These are phyloP conservation scores for Zonitis immaculata DNA, from an alignment of 2,888 invertebrate species.

Conservation along the genomic window DNA sequence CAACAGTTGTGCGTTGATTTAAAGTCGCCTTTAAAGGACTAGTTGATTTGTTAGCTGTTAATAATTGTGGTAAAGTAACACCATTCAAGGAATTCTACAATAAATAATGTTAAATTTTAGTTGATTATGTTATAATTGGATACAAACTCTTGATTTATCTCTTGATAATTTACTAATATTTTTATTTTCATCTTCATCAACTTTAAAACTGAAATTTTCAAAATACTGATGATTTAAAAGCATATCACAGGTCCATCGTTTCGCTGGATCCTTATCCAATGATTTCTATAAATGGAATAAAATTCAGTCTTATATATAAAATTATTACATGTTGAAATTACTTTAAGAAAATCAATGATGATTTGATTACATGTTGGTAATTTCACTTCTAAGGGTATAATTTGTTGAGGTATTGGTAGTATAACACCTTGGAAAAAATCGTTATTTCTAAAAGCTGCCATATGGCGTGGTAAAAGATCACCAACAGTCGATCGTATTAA, in stretches of 20 bases:
- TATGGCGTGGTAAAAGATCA: conserved; percentile 87
- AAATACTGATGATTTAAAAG: conserved; percentile 88
- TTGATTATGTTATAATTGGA: background rate
- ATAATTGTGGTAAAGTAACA: conserved; percentile 64
- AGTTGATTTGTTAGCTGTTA: conserved; percentile 48
- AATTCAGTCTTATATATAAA: no score
- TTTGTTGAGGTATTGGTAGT: conserved; percentile 83
- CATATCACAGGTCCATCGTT: conserved; percentile 89
- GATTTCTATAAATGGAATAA: conserved; percentile 68
- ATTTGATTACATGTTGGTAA: conserved; percentile 71
- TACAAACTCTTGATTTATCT: conserved; percentile 56
- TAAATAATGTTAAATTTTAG: conserved; percentile 8
- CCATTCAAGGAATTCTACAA: conserved; percentile 52
- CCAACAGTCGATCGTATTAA: conserved; percentile 92
- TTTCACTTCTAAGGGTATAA: conserved; percentile 81
- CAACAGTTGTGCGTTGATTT: conserved; percentile 51
- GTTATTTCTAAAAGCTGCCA: conserved; percentile 94
- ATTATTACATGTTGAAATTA: no score
- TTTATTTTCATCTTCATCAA: conserved; percentile 63
- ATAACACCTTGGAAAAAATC: conserved; percentile 87
- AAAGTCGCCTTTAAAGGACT: conserved; percentile 53
- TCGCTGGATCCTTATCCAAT: conserved; percentile 88
- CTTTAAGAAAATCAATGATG: conserved; percentile 81
- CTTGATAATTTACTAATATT: conserved; percentile 58
- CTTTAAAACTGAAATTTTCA: conserved; percentile 78